These are phyloP conservation scores for Pogoniulus pusillus DNA, from an alignment of 2,797 vertebrate species.

Conservation along the genomic window DNA sequence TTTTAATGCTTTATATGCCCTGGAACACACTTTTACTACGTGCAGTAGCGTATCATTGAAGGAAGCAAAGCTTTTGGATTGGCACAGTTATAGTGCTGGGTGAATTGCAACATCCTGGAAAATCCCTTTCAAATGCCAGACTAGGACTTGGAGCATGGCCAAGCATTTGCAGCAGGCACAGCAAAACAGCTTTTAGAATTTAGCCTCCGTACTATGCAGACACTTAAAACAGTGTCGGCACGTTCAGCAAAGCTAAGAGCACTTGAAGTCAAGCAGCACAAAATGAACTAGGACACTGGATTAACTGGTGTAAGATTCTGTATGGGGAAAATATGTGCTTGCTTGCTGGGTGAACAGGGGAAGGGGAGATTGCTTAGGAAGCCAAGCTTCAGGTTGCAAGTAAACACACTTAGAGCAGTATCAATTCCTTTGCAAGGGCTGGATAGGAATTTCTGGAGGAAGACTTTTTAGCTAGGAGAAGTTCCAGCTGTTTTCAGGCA, in stretches of 20 bases:
- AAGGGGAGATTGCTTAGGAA: background rate
- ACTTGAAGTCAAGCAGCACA: constrained; percentile 42
- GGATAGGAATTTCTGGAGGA: background rate
- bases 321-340: background rate
- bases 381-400: background rate
- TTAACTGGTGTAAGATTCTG: background rate
- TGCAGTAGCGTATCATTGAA: constrained; percentile 34
- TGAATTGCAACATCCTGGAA: constrained; percentile 63
- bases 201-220: background rate
- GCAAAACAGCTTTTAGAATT: constrained; percentile 59
- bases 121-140: constrained; percentile 67
- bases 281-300: background rate
- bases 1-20: constrained; percentile 17
- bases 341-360: background rate
- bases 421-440: background rate
- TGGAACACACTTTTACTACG: constrained; percentile 19
- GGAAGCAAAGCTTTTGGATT: constrained; percentile 42
- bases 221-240: constrained; percentile 15
- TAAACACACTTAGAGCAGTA: background rate
- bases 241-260: constrained; percentile 12
- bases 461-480: background rate
- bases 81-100: constrained; percentile 39
- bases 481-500: background rate
- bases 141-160: constrained; percentile 40
- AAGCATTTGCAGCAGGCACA: constrained; percentile 53